Base-by-base conservation (phyloP, 2,888 invertebrate species). In the Cephus nigrinus region DNA sequence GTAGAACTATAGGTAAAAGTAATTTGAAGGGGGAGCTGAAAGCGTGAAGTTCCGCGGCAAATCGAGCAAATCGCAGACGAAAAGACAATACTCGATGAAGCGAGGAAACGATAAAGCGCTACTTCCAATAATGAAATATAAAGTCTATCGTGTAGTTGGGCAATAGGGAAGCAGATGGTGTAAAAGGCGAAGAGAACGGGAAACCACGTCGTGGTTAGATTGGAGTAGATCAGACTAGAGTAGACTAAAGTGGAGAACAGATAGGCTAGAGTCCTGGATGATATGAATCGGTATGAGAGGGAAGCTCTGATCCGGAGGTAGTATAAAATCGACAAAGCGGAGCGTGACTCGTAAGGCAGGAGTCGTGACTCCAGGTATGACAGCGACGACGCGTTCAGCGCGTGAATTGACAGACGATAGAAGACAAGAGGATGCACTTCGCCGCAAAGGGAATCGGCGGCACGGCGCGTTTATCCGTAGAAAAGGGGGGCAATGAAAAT, bases 401-500 rank as follows among this genome's bases (percentile, higher is more conserved):
- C 31, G 78, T 55, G 73, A 75, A 71, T 76, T 78, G 76, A 78
- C 73, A 73, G 72, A 40, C 69, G 75, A 36, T 32, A 31, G 35
- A 76, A 74, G 68, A 69, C 55, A 36, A 73, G 71, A 73, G 75
- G 68, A 32, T 33, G 75, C 74, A 71, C 71, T 55, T 33, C 31
- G 71, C 31, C 71, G 71, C 30, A 71, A 30, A 71, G 71, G 30
- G 30, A 33, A 31, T 23, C 71, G 71, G 80, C 79, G 78, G 80
- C 76, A 77, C 76, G 78, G 86, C 86, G 86, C 86, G 86, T 87
- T 87, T 87, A 86, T 88, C 87, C 83, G 87, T 84, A 82, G 82
- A 87, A 83, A 80, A 85, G 87, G 88, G 87, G 87, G 86, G 84
- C 85, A 78, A 85, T 82, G 87, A 89, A 89, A 89, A 89, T 88